A percentile compares a stretch with the other conserved stretches of the same genome.
These are phyloP conservation scores for Salvelinus fontinalis DNA, from an alignment of 2,113 vertebrate genomes.

Conservation along the genomic window DNA sequence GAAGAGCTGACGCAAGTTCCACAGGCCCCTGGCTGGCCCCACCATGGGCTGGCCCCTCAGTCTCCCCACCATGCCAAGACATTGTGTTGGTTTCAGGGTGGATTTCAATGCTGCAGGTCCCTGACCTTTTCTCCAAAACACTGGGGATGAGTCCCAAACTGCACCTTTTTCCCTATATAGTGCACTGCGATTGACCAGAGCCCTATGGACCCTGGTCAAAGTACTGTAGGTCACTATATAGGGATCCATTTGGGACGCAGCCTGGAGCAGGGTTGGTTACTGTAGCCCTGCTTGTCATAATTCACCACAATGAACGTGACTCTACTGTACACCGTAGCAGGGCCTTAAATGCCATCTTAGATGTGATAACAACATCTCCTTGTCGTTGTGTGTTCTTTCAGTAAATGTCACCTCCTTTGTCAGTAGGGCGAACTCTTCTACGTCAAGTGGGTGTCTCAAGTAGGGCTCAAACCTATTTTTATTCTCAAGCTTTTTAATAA, in stretches of 20 bases:
- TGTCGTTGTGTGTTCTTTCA: background rate
- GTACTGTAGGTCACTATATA: no score
- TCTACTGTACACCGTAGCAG: background rate
- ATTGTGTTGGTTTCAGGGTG: constrained; percentile 54
- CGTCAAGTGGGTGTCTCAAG: background rate
- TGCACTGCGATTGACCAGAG: no score
- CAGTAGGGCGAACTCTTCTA: background rate
- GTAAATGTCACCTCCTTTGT: constrained; percentile 12
- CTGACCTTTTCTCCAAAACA: constrained; percentile 60
- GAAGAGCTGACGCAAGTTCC: constrained; percentile 59
- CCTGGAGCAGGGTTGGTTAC: background rate
- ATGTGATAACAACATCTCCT: background rate
- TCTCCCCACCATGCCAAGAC: constrained; percentile 44
- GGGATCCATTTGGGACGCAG: no score
- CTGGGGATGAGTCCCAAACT: constrained; percentile 22
- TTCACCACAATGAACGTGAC: constrained; percentile 26
- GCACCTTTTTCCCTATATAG: no score
- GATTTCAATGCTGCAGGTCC: constrained; percentile 37
- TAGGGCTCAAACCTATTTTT: background rate
- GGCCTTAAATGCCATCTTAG: background rate
- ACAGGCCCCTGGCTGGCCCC: constrained; percentile 1
- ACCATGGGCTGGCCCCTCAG: background rate
- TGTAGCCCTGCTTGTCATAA: background rate
- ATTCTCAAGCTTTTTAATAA: background rate
- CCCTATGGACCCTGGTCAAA: no score